A percentile compares a stretch with the other conserved stretches of the same genome.
These are phyloP conservation scores for Neofelis nebulosa DNA, from an alignment of 2,113 vertebrate genomes.

Conservation along the genomic window DNA sequence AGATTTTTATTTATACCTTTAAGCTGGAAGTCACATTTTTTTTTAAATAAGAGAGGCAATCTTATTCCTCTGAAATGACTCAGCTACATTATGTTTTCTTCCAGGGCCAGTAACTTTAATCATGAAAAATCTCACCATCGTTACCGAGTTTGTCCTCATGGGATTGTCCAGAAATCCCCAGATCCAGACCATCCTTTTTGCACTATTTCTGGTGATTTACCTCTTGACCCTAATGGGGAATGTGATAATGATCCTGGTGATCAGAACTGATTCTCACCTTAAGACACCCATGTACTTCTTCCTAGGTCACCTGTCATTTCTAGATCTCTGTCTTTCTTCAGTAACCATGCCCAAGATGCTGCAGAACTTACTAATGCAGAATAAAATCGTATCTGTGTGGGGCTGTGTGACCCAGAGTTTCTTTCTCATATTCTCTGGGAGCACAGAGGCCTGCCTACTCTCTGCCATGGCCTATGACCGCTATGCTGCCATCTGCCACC, in stretches of 20 bases:
- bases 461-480: slow-evolving; percentile 14
- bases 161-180: background rate
- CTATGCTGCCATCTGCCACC: background rate
- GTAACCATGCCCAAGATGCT: background rate
- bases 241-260: background rate
- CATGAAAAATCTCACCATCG: background rate
- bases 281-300: slow-evolving; percentile 6
- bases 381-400: background rate
- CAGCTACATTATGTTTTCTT: background rate
- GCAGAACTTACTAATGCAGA: background rate
- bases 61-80: background rate
- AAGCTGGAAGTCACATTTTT: background rate
- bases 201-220: slow-evolving; percentile 35
- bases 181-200: slow-evolving; percentile 12
- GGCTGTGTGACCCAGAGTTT: background rate
- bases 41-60: background rate
- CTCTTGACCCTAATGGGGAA: background rate
- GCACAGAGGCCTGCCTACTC: slow-evolving; percentile 59
- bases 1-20: background rate
- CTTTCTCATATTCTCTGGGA: background rate
- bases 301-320: background rate
- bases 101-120: background rate
- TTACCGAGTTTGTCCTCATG: slow-evolving; percentile 28
- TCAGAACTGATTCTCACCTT: background rate
- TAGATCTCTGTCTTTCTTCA: background rate